phyloP scores from a whole-genome alignment of 2,797 vertebrate genomes.

The Simalia tracyae region DNA sequence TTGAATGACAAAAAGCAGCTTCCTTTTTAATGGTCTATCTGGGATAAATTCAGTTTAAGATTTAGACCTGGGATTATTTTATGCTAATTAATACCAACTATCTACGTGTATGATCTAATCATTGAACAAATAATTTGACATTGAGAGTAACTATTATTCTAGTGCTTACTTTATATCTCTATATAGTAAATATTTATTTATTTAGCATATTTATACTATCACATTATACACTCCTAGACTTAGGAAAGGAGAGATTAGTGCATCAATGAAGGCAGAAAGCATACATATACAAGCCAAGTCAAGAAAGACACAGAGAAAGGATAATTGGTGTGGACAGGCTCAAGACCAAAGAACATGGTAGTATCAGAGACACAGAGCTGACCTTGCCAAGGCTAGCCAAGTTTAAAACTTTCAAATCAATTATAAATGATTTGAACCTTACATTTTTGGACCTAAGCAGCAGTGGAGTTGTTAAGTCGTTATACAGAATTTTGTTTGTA shows the following conservation, averaged over 20 bases:
- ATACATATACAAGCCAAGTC: not conserved
- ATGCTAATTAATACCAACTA: not conserved
- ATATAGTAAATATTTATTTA: not conserved
- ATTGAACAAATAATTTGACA: not conserved
- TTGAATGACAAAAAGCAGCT: not conserved
- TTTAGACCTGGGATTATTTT: not conserved
- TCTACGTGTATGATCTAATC: not conserved
- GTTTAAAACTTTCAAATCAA: not conserved
- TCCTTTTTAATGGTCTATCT: not conserved
- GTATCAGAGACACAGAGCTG: not conserved
- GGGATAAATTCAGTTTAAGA: not conserved
- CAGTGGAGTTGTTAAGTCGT: not conserved
- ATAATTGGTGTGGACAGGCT: not conserved
- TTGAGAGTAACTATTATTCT: not conserved
- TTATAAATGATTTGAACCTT: not conserved
- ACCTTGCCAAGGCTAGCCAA: not conserved
- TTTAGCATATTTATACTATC: not conserved
- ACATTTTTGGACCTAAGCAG: not conserved
- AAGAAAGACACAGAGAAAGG: not conserved
- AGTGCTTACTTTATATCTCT: not conserved
- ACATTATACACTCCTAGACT: not conserved
- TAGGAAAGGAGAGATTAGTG: not conserved
- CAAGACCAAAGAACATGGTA: not conserved
- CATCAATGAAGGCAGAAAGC: not conserved
- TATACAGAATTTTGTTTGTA: not conserved